These are phyloP conservation scores for Artemia sinica DNA, from an alignment of 2,888 invertebrate species.

Conservation along the genomic window DNA sequence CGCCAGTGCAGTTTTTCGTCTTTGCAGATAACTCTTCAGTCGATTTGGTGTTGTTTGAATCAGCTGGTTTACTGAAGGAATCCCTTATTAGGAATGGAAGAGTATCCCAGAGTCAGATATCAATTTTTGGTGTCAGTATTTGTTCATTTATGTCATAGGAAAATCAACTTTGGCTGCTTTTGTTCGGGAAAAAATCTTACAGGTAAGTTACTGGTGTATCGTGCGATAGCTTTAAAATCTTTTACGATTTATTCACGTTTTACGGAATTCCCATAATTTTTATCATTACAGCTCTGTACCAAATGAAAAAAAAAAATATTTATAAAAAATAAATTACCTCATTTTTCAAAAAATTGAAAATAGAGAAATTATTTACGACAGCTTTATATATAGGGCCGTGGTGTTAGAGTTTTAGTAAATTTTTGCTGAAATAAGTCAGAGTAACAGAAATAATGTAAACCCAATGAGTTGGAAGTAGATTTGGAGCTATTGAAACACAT, in stretches of 20 bases:
- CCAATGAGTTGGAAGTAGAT: not conserved
- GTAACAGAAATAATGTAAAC: no score
- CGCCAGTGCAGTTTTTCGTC: constrained; percentile 20
- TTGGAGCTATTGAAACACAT: no score
- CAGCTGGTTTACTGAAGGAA: constrained; percentile 60
- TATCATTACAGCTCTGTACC: no score
- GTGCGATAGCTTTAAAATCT: no score
- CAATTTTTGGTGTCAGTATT: constrained; percentile 51
- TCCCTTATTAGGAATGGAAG: constrained; percentile 70
- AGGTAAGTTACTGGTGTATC: constrained; percentile 34
- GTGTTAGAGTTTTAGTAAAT: no score
- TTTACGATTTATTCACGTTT: not conserved
- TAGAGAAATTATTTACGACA: no score
- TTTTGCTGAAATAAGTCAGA: no score
- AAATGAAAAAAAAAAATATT: not conserved
- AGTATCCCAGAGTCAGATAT: constrained; percentile 49
- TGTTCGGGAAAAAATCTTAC: constrained; percentile 52
- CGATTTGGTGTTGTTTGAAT: constrained; percentile 71
- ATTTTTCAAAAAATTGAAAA: no score
- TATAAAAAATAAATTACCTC: not conserved
- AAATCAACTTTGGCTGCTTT: constrained; percentile 49
- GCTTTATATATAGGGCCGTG: no score
- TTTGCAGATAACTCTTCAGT: constrained; percentile 26
- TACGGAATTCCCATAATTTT: no score
- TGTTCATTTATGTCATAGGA: constrained; percentile 55